phyloP scores from a whole-genome alignment of 2,797 vertebrate genomes.

The Peromyscus melanophrys region DNA sequence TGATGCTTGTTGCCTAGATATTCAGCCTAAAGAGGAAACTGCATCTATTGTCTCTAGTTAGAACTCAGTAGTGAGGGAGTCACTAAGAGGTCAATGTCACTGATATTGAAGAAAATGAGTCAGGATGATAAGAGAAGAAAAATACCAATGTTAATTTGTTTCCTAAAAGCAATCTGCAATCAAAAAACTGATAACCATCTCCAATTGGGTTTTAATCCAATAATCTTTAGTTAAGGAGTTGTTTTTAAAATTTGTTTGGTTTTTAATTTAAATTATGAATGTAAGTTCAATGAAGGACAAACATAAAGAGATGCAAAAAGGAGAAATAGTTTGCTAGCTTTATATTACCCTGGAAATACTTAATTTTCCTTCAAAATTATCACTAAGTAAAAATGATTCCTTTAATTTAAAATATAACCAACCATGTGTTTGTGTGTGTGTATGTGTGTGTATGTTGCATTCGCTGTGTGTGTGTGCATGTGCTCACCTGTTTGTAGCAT shows the following conservation, averaged over 20 bases:
- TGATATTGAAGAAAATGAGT: background rate
- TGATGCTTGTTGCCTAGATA: background rate
- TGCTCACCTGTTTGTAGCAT: no score
- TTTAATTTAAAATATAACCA: background rate
- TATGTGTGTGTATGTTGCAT: no score
- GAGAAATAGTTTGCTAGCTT: background rate
- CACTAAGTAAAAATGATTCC: background rate
- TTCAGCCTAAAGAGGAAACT: background rate
- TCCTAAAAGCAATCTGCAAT: background rate
- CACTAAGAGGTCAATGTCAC: background rate
- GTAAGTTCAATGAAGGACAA: background rate
- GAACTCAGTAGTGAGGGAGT: background rate
- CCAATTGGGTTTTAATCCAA: background rate
- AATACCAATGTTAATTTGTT: background rate
- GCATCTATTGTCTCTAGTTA: background rate
- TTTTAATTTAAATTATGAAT: conserved; percentile 49
- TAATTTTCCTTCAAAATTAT: background rate
- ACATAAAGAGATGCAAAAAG: background rate
- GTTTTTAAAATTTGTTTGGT: background rate
- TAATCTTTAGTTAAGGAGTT: background rate
- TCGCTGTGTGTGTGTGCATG: no score
- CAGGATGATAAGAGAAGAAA: background rate
- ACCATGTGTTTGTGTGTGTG: background rate
- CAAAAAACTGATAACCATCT: background rate
- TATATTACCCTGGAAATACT: background rate